Percentiles rank a stretch among this genome's conserved stretches.
These are phyloP conservation scores for Phenganax marumi DNA, from an alignment of 92 coral and sea anemone genomes.

Conservation along the genomic window DNA sequence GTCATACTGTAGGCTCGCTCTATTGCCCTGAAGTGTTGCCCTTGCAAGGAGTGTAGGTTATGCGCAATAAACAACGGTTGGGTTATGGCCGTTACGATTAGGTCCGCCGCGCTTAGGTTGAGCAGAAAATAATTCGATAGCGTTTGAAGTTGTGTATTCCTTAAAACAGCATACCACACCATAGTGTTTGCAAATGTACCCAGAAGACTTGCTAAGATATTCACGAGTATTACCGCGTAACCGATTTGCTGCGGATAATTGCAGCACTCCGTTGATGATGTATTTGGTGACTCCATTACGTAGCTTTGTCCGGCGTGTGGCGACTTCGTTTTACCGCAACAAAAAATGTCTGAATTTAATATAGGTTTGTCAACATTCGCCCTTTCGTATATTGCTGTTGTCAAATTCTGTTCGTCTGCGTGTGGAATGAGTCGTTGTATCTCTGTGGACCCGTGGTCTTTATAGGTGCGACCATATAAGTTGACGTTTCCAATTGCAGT, in stretches of 20 bases:
- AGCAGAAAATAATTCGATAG: constrained; percentile 29
- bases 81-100: constrained; percentile 23
- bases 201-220: constrained; percentile 23
- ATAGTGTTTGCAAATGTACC: constrained; percentile 21
- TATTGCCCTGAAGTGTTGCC: neutral
- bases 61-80: constrained; percentile 24
- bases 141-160: constrained; percentile 35
- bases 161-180: constrained; percentile 21
- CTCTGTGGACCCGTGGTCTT: too few species aligned
- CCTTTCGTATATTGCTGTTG: too few species aligned
- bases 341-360: too few species aligned
- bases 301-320: neutral
- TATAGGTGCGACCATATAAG: too few species aligned
- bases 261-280: neutral
- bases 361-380: too few species aligned
- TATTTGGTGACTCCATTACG: neutral
- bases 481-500: too few species aligned
- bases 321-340: neutral
- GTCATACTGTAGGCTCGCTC: neutral
- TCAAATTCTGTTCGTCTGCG: too few species aligned
- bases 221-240: neutral
- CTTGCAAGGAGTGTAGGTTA: neutral
- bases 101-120: constrained; percentile 21
- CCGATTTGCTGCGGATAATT: neutral
- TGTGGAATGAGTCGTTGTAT: too few species aligned